Evolutionary conservation across 2,797 vertebrate genomes (phyloP).

Genomic region (Esox masquinongy): DNA sequence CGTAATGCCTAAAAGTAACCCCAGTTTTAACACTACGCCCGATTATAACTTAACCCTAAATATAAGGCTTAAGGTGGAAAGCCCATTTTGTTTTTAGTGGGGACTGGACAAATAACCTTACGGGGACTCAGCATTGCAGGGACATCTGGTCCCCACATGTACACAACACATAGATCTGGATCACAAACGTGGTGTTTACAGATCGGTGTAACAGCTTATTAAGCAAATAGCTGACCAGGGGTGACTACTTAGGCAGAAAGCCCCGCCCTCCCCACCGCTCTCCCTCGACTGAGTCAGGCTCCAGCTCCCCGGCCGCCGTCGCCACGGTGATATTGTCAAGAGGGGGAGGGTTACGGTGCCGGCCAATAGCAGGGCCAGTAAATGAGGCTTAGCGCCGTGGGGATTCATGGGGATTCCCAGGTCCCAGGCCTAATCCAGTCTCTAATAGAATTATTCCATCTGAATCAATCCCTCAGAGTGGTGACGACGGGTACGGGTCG

Average conservation of each 20-base stretch:
- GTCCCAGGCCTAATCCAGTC: constrained; percentile 7
- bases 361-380: not conserved
- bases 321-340: not conserved
- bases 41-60: too few relatives aligned
- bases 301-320: not conserved
- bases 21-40: too few relatives aligned
- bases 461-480: constrained; percentile 4
- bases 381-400: constrained; percentile 8
- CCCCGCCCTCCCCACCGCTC: not conserved
- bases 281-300: constrained; percentile 8
- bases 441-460: constrained; percentile 25
- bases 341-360: not conserved
- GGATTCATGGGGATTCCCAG: not conserved
- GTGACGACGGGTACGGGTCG: not conserved
- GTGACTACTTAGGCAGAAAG: constrained; percentile 4
- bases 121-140: too few relatives aligned
- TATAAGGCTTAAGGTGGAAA: too few relatives aligned
- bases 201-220: not conserved
- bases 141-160: too few relatives aligned
- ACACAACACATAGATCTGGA: not conserved
- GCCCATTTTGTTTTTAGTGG: too few relatives aligned
- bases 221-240: not conserved
- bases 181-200: not conserved
- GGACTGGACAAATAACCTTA: too few relatives aligned
- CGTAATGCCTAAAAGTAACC: too few relatives aligned